These are phyloP conservation scores for Xestia rhomboidea DNA, from an alignment of 2,888 invertebrate genomes.

Conservation along the genomic window DNA sequence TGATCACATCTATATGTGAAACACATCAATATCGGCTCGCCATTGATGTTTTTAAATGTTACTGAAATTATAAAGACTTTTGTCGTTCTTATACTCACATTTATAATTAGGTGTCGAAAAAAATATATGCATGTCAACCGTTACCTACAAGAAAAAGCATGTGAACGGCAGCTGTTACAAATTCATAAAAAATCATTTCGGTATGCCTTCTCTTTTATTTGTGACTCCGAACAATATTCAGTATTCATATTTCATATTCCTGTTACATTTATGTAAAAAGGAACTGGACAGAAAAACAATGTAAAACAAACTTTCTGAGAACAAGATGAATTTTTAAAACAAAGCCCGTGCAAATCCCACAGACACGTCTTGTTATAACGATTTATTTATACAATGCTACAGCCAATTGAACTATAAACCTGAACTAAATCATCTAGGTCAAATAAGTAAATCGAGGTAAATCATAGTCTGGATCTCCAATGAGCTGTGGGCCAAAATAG, in stretches of 20 bases:
- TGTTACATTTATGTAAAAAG: constrained; percentile 63
- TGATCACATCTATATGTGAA: constrained; percentile 74
- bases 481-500: background rate
- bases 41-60: constrained; percentile 47
- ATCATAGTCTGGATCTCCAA: background rate
- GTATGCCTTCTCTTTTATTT: constrained; percentile 49
- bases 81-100: background rate
- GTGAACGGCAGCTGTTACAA: constrained; percentile 53
- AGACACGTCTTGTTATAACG: background rate
- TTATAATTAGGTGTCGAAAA: constrained; percentile 29
- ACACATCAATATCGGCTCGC: constrained; percentile 65
- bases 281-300: constrained; percentile 53
- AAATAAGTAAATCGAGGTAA: background rate
- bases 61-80: constrained; percentile 56
- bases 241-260: constrained; percentile 66
- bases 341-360: background rate
- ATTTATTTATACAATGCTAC: background rate
- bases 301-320: constrained; percentile 32
- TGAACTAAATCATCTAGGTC: background rate
- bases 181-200: constrained; percentile 60
- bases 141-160: constrained; percentile 41
- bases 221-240: constrained; percentile 48
- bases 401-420: background rate
- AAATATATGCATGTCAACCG: constrained; percentile 15
- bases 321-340: constrained; percentile 44